Base-by-base conservation (phyloP, 2,113 vertebrate genomes). In the Numenius arquata region DNA sequence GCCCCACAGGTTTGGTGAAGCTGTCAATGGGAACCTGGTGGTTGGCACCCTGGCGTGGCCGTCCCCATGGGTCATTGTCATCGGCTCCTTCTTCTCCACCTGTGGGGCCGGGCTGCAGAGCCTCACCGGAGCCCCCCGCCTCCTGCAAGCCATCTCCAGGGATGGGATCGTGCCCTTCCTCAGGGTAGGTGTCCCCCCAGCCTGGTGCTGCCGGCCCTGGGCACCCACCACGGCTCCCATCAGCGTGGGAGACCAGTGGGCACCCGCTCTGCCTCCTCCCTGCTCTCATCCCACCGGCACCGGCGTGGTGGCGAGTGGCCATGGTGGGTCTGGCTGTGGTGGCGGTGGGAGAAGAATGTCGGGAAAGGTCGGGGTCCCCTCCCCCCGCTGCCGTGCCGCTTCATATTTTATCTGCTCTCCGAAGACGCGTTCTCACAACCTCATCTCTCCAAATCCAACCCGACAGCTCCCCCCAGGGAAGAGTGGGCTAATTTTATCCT, bases 81-180 rank as follows among this genome's bases (percentile, higher is more conserved):
- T 99, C 18, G 99, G 99, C 48, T 99, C 99, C 58, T 99, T 99
- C 97, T 99, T 99, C 97, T 99, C 99, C 87, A 99, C 99, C 4
- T 99, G 99, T 41, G 99, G 99, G 36, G 99, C 99, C 1, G 99
- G 99, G 19, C 98, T 99, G 62, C 99, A 99, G 98, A 99, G 99
- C 92, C 97, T 99, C 98, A 99, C 99, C 0, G 99, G 99, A 75
- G 99, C 99, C 8, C 99, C 99, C 5, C 99, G 99, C 62, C 99
- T 99, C 78, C 86, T 99, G 68, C 99, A 99, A 97, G 99, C 99
- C 89, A 99, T 99, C 88, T 99, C 99, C 76, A 98, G 99, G 62
- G 99, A 99, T 3, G 98, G 98, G 75, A 99, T 99, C 21, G 99
- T 99, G 94, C 99, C 99, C 15, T 99, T 99, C 89, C 98, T 99